Percentiles rank a stretch among this genome's conserved stretches.
Conservation (phyloP, 2,113 vertebrate species). For the Drymodes brunneopygia region DNA sequence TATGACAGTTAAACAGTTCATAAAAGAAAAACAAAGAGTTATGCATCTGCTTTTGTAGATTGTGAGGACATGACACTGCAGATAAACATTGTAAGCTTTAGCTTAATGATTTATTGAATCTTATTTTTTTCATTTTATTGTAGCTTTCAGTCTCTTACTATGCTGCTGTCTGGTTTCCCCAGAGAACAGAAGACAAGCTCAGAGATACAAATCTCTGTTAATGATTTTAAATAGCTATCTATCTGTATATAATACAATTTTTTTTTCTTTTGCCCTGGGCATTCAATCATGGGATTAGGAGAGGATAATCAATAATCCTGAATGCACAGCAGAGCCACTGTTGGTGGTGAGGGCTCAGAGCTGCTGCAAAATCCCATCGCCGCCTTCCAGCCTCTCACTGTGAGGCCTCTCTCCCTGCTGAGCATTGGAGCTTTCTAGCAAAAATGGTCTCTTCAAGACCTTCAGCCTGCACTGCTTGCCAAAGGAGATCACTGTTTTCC, state of each 20-base stretch:
- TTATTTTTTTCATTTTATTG: constrained; percentile 42
- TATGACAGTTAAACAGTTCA: neutral
- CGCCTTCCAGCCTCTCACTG: accelerated
- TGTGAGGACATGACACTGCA: neutral
- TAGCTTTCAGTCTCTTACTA: neutral
- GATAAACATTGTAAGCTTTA: neutral
- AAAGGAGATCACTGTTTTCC: neutral
- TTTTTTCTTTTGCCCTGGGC: neutral
- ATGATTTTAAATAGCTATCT: constrained; percentile 49
- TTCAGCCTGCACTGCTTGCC: neutral
- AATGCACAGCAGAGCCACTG: neutral
- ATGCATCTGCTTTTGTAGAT: neutral
- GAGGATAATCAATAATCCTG: constrained; percentile 35
- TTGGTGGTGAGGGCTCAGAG: neutral
- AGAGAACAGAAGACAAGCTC: neutral
- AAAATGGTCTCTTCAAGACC: neutral
- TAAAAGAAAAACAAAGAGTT: constrained; percentile 17
- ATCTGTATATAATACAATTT: neutral
- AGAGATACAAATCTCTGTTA: constrained; percentile 30
- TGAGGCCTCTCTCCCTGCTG: neutral
- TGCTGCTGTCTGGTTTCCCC: neutral
- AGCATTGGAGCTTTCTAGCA: neutral
- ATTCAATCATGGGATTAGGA: neutral
- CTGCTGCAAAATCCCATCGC: accelerated
- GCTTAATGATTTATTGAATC: constrained; percentile 32